Conservation (phyloP, 2,888 invertebrate genomes). For the Hydraecia micacea region DNA sequence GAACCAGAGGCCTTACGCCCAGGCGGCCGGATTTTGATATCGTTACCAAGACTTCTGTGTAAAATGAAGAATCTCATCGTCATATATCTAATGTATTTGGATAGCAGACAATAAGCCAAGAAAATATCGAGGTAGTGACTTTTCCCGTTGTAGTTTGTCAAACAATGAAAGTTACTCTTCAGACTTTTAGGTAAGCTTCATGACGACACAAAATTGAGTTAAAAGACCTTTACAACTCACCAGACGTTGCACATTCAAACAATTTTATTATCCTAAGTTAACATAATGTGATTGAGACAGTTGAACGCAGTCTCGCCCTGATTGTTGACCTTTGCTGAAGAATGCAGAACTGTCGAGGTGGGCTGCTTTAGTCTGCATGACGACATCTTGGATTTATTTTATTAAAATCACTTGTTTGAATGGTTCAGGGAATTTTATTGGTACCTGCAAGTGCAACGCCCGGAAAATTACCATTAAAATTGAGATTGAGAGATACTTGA, state of each 20-base stretch:
- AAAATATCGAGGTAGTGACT: not conserved
- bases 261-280: conserved; percentile 45
- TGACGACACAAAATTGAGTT: not conserved
- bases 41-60: not conserved
- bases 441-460: not conserved
- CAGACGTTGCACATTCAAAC: conserved; percentile 4
- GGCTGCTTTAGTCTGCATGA: conserved; percentile 46
- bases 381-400: conserved; percentile 37
- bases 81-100: not conserved
- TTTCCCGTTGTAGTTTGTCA: not conserved
- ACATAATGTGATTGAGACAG: conserved; percentile 31
- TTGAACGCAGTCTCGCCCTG: conserved; percentile 35
- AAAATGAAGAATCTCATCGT: not conserved
- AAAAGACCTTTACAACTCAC: not conserved
- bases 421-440: not conserved
- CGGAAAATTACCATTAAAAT: not conserved
- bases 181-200: not conserved
- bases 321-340: conserved; percentile 62
- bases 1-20: too few species aligned
- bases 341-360: conserved; percentile 62
- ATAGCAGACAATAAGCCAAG: not conserved
- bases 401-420: conserved; percentile 29
- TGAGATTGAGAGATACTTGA: not conserved
- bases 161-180: not conserved
- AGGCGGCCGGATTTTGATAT: too few species aligned